These are phyloP conservation scores for Hybos culiciformis DNA, from an alignment of 2,888 invertebrate genomes.

Conservation along the genomic window DNA sequence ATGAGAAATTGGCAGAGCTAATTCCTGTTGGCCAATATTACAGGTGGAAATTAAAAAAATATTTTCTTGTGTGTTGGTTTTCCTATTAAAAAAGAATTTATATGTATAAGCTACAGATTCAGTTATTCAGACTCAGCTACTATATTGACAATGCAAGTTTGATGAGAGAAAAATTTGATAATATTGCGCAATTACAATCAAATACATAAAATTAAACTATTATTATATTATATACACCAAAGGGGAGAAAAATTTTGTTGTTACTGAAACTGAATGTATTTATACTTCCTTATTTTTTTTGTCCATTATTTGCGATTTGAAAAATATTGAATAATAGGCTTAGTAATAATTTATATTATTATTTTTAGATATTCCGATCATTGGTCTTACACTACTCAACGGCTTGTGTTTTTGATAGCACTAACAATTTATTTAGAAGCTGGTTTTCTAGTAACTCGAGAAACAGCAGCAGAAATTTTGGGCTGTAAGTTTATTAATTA, in stretches of 20 bases:
- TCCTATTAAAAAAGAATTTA: no score
- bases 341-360: neutral
- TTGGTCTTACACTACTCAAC: constrained; percentile 72
- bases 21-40: constrained; percentile 71
- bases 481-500: constrained; percentile 46
- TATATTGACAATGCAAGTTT: no score
- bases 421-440: constrained; percentile 68
- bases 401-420: constrained; percentile 62
- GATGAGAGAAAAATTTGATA: no score
- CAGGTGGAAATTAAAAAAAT: constrained; percentile 42
- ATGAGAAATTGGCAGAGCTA: constrained; percentile 46
- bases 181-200: no score
- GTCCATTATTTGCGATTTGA: neutral
- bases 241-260: neutral
- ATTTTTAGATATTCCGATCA: constrained; percentile 60
- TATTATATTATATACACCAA: no score
- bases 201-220: no score
- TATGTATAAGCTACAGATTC: no score
- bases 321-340: neutral
- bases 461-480: constrained; percentile 60
- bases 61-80: neutral
- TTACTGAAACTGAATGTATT: no score
- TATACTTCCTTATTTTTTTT: no score
- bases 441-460: constrained; percentile 57
- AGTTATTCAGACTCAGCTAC: no score